Percentiles rank a stretch among this genome's conserved stretches.
Evolutionary conservation across 2,113 vertebrate species (phyloP).

Genomic region (Phalacrocorax carbo): DNA sequence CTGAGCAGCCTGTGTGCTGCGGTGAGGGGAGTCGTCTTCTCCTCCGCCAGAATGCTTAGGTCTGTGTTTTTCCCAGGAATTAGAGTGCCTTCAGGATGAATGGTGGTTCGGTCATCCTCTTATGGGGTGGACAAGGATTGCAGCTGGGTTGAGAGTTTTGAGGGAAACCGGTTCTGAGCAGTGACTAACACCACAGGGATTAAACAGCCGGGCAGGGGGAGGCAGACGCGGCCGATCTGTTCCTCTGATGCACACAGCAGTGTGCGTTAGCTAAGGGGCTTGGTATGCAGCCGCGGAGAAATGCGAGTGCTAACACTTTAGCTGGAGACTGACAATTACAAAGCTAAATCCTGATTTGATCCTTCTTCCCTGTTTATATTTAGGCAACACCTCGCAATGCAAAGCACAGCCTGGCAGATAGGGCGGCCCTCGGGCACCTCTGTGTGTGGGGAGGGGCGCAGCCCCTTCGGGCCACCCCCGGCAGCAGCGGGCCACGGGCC

Average conservation of each 20-base stretch:
- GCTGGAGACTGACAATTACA: neutral
- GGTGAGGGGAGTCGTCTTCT: accelerated
- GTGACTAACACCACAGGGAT: neutral
- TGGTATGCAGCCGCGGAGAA: neutral
- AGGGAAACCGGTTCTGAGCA: neutral
- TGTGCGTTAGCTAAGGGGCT: neutral
- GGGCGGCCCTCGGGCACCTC: neutral
- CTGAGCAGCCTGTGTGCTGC: neutral
- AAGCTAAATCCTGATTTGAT: neutral
- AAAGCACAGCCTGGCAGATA: neutral
- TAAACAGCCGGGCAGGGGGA: neutral
- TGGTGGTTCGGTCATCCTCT: neutral
- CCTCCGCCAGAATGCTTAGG: neutral
- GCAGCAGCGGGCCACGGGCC: accelerated
- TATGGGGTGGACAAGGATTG: neutral
- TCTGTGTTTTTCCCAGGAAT: neutral
- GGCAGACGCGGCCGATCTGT: neutral
- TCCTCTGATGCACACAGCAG: neutral
- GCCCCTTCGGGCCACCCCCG: accelerated
- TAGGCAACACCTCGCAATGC: neutral
- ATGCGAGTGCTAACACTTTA: neutral
- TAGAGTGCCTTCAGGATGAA: neutral
- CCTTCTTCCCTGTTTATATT: neutral
- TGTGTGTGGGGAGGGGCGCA: neutral
- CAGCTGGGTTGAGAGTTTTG: neutral